Percentiles rank a stretch among this genome's conserved stretches.
phyloP scores from a whole-genome alignment of 2,888 invertebrate species.

The Capitulum mitella region DNA sequence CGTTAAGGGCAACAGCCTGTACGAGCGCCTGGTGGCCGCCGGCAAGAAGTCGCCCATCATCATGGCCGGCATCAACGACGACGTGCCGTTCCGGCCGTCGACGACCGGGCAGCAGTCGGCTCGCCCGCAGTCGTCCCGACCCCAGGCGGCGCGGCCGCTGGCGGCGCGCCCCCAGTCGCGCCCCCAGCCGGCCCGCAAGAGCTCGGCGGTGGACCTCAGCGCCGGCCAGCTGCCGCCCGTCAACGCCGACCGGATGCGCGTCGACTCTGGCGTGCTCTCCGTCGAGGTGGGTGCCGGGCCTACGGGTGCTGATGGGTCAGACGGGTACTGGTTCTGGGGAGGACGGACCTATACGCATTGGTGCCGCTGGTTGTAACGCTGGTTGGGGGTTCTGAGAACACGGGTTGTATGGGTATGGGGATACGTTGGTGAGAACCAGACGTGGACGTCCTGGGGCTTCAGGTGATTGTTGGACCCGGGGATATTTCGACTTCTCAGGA shows the following conservation, averaged over 20 bases:
- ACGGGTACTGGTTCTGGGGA: too few species aligned
- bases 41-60: conserved; percentile 18
- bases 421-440: too few species aligned
- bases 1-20: conserved; percentile 12
- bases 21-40: conserved; percentile 12
- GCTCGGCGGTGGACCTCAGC: not conserved
- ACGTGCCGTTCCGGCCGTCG: not conserved
- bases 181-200: not conserved
- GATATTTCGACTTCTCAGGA: too few species aligned
- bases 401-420: too few species aligned
- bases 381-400: too few species aligned
- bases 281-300: not conserved
- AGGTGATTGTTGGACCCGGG: too few species aligned
- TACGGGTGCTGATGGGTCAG: too few species aligned
- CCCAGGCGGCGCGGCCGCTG: not conserved
- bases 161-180: not conserved
- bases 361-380: too few species aligned
- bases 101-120: not conserved
- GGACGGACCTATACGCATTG: too few species aligned
- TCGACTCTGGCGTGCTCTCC: not conserved
- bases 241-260: not conserved
- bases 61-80: conserved; percentile 12
- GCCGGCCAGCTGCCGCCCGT: not conserved
- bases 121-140: not conserved
- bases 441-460: too few species aligned